Conservation (phyloP, 2,113 vertebrate genomes). For the Catharus fuscescens region DNA sequence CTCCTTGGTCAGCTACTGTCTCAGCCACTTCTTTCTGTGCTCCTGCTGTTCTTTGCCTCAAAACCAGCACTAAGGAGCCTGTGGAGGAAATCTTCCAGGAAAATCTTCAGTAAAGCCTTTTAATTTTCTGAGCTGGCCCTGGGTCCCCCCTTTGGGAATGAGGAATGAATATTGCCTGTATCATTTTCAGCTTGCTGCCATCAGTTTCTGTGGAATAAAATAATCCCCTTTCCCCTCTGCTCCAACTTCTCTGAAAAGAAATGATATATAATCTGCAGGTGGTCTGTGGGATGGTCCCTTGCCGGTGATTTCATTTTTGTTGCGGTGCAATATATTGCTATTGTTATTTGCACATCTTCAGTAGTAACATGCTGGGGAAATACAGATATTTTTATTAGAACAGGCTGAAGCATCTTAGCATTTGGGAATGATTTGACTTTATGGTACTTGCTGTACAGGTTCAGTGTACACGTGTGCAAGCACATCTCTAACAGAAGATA, state of each 20-base stretch:
- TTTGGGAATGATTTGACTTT: constrained; percentile 17
- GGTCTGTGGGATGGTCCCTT: constrained; percentile 43
- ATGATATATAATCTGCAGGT: constrained; percentile 55
- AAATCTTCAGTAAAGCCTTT: not conserved
- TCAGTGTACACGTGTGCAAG: not conserved
- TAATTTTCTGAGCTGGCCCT: constrained; percentile 33
- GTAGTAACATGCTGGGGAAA: not conserved
- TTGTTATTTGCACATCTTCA: constrained; percentile 55
- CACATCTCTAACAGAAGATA: not conserved
- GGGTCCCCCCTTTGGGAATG: not conserved
- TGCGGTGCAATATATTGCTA: not conserved
- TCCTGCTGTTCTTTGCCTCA: not conserved
- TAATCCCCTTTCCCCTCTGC: not conserved
- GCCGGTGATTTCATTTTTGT: not conserved
- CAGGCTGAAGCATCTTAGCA: not conserved
- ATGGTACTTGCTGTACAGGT: not conserved
- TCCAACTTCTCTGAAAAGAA: constrained; percentile 6
- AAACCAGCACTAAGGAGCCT: not conserved
- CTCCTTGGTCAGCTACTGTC: not conserved
- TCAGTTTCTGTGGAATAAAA: constrained; percentile 36
- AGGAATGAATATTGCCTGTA: not conserved
- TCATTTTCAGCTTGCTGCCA: constrained; percentile 28
- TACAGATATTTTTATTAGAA: not conserved
- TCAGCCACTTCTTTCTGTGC: not conserved
- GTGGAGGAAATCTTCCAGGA: not conserved